phyloP scores from a whole-genome alignment of 2,797 vertebrate species.

The Trichosurus vulpecula region DNA sequence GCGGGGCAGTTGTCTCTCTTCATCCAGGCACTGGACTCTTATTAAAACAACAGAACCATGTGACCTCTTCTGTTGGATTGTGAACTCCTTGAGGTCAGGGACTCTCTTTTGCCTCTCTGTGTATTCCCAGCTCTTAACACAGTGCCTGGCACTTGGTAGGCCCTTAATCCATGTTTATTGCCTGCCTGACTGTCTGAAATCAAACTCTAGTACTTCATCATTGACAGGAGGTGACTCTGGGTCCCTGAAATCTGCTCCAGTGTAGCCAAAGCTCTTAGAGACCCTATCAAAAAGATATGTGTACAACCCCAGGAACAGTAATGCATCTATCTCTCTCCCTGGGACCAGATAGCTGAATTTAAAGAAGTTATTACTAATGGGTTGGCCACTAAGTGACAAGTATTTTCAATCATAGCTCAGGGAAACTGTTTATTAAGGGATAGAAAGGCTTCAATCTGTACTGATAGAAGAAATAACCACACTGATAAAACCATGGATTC shows the following conservation, averaged over 20 bases:
- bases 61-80: background rate
- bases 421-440: background rate
- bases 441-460: background rate
- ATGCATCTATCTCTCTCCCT: background rate
- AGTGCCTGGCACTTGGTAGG: background rate
- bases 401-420: background rate
- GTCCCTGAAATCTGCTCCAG: background rate
- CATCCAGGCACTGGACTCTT: background rate
- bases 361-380: background rate
- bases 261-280: background rate
- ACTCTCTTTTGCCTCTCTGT: background rate
- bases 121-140: background rate
- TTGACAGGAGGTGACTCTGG: background rate
- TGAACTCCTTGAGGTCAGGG: background rate
- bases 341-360: background rate
- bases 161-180: background rate
- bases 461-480: background rate
- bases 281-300: background rate
- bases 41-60: background rate
- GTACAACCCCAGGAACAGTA: background rate
- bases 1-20: background rate
- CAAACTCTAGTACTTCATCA: background rate
- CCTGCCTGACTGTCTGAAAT: background rate
- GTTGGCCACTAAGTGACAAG: background rate
- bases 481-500: background rate